A percentile compares a stretch with the other conserved stretches of the same genome.
Evolutionary conservation across 2,113 vertebrate species (phyloP).

Genomic region (Toxotes jaculatrix): DNA sequence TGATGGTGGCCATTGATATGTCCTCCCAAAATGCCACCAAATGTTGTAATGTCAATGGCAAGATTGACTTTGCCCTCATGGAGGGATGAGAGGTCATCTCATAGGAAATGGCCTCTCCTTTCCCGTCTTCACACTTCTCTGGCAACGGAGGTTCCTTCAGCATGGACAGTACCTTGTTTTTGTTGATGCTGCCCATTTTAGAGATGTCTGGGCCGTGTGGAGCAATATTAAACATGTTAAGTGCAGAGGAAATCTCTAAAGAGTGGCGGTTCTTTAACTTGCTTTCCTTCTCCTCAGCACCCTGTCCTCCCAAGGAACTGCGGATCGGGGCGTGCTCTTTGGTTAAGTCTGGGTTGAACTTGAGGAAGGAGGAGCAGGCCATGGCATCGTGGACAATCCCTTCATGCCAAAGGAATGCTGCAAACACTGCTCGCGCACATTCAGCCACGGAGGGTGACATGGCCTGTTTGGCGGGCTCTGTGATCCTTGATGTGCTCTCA

Average conservation of each 20-base stretch:
- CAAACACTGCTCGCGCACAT: conserved; percentile 96
- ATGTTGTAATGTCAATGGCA: conserved; percentile 96
- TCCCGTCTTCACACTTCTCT: conserved; percentile 96
- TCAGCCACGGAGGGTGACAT: conserved; percentile 99
- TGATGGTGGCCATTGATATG: conserved; percentile 97
- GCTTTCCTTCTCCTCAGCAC: conserved; percentile 93
- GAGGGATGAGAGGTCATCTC: conserved; percentile 87
- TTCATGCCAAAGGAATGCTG: conserved; percentile 97
- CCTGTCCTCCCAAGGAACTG: conserved; percentile 90
- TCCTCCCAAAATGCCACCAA: conserved; percentile 99
- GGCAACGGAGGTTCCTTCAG: conserved; percentile 96
- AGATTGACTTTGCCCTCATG: conserved; percentile 91
- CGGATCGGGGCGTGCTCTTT: conserved; percentile 98
- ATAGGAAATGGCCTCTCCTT: conserved; percentile 87
- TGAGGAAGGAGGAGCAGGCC: conserved; percentile 98
- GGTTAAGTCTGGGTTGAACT: conserved; percentile 97
- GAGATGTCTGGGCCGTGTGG: conserved; percentile 98
- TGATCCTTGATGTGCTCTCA: conserved; percentile 85
- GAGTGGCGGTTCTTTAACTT: conserved; percentile 98
- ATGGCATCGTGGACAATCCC: conserved; percentile 99
- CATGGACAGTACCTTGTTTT: conserved; percentile 99
- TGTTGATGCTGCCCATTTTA: conserved; percentile 99
- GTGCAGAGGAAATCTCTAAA: conserved; percentile 96
- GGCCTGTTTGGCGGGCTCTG: conserved; percentile 96
- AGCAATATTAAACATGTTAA: conserved; percentile 98